phyloP scores from a whole-genome alignment of 2,888 invertebrate species.

The Yponomeuta sedellus region DNA sequence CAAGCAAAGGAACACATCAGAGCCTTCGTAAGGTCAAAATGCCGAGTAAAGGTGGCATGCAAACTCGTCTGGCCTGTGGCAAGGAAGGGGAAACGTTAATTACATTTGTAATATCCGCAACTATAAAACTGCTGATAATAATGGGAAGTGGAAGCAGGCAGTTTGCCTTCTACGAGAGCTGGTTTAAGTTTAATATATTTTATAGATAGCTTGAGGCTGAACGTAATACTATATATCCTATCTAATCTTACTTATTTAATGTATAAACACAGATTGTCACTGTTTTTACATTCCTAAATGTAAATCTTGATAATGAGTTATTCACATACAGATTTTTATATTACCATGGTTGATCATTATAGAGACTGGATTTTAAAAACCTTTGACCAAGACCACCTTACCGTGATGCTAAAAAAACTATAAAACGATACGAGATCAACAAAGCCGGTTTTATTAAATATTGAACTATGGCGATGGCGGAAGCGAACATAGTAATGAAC shows the following conservation, averaged over 20 bases:
- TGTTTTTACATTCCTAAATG: too few relatives aligned
- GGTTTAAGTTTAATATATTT: not conserved
- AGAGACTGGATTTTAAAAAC: not conserved
- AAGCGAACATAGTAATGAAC: not conserved
- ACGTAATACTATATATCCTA: too few relatives aligned
- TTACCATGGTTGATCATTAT: not conserved
- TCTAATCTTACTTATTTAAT: too few relatives aligned
- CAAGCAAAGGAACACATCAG: not conserved
- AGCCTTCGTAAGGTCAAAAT: not conserved
- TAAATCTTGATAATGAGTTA: not conserved
- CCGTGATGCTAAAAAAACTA: not conserved
- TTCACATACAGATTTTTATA: not conserved
- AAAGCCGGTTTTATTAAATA: not conserved
- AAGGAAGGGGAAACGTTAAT: not conserved
- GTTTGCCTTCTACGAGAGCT: not conserved
- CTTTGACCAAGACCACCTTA: not conserved
- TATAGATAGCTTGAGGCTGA: too few relatives aligned
- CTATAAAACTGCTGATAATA: not conserved
- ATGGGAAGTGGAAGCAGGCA: too few relatives aligned
- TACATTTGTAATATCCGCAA: not conserved
- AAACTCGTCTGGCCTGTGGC: not conserved
- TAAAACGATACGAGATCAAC: not conserved
- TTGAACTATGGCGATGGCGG: not conserved
- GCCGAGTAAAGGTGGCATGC: not conserved
- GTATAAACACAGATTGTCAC: too few relatives aligned